Conservation (phyloP, 2,113 vertebrate genomes). For the Columbina picui region DNA sequence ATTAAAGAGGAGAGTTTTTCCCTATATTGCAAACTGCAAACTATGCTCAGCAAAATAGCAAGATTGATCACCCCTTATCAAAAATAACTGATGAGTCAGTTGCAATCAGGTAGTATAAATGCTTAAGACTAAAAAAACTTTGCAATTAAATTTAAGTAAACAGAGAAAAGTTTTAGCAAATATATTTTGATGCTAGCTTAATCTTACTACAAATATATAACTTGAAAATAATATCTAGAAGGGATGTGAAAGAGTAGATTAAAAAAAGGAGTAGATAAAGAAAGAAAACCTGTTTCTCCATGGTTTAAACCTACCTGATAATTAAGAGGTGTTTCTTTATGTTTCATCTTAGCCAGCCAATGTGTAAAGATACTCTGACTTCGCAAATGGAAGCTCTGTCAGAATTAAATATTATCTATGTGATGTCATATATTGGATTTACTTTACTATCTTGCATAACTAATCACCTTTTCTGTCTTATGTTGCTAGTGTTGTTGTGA, state of each 20-base stretch:
- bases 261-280: neutral
- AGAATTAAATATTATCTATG: neutral
- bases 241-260: neutral
- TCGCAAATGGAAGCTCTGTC: neutral
- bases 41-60: neutral
- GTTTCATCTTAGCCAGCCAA: neutral
- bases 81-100: neutral
- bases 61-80: constrained; percentile 34
- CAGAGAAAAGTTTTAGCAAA: neutral
- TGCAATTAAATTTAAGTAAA: neutral
- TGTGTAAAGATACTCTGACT: neutral
- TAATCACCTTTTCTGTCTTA: neutral
- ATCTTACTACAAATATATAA: neutral
- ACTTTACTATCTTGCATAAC: neutral
- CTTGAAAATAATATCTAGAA: neutral
- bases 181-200: neutral
- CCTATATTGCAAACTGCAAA: constrained; percentile 5
- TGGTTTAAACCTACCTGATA: neutral
- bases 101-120: neutral
- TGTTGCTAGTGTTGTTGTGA: constrained; percentile 66
- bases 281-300: neutral
- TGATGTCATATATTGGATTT: neutral
- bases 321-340: neutral
- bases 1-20: constrained; percentile 40
- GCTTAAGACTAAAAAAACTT: neutral